Conservation (phyloP, 2,888 invertebrate genomes). For the Eurois occulta region DNA sequence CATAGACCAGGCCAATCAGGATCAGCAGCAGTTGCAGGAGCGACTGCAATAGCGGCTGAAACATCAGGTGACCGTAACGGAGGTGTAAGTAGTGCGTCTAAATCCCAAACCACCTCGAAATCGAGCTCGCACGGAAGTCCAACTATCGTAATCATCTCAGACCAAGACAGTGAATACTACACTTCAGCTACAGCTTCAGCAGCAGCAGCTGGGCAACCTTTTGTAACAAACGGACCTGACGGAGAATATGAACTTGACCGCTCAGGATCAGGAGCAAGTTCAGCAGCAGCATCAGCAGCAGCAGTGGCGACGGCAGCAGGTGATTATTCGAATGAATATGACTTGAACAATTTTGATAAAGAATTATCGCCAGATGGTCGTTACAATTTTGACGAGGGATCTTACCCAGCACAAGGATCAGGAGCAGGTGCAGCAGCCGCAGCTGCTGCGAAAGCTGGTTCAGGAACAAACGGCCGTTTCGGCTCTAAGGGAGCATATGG, state of each 20-base stretch:
- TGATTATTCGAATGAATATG: neutral
- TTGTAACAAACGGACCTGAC: neutral
- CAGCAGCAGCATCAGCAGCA: neutral
- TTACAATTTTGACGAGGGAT: too few species aligned
- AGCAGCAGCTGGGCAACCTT: neutral
- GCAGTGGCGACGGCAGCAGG: neutral
- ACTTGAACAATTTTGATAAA: too few species aligned
- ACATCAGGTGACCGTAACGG: neutral
- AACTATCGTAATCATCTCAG: neutral
- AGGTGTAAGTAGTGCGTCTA: neutral
- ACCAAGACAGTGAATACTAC: neutral
- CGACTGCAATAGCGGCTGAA: neutral
- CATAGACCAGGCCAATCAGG: neutral
- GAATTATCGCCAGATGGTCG: too few species aligned
- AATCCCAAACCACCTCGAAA: neutral
- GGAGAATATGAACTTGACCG: too few species aligned
- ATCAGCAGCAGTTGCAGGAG: neutral
- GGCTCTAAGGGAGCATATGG: neutral
- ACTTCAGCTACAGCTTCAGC: neutral
- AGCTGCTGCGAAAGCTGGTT: slow-evolving; percentile 4
- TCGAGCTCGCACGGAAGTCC: neutral
- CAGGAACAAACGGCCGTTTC: neutral
- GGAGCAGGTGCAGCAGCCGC: neutral
- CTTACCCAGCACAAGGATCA: neutral
- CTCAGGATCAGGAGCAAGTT: too few species aligned